Evolutionary conservation across 2,113 vertebrate genomes (phyloP), one percentile per base, ranked within the genome.

Genomic region (Seriola rivoliana): DNA sequence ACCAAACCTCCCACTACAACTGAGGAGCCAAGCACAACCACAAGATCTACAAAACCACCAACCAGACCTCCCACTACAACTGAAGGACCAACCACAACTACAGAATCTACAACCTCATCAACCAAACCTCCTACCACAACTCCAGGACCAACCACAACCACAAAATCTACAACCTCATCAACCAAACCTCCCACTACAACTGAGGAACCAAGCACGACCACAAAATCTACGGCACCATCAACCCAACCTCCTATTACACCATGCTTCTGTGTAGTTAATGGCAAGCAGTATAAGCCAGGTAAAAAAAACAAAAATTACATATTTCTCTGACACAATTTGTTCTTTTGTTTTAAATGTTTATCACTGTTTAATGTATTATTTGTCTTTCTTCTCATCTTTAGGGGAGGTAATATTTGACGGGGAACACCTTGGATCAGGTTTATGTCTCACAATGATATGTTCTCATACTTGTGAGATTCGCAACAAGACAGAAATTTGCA

Each of bases 391-490:
- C 13, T 17, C 6, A 55, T 19, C 17, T 73, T 21, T 13, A 95
- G 93, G 90, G 29, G 71, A 90, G 0, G 6, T 14, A 0, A 95
- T 94, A 74, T 62, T 86, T 32, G 5, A 92, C 36, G 80, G 17
- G 72, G 3, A 65, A 57, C 7, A 84, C 36, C 89, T 93, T 77
- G 94, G 94, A 46, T 87, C 90, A 57, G 89, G 81, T 38, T 6
- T 94, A 32, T 95, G 94, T 84, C 87, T 94, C 12, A 93, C 88
- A 50, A 93, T 93, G 78, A 90, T 48, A 52, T 94, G 94, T 82
- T 93, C 89, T 48, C 38, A 78, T 65, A 80, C 81, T 75, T 94
- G 93, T 82, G 84, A 89, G 74, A 75, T 95, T 58, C 17, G 48
- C 0, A 95, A 93, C 69, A 81, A 17, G 7, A 92, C 93, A 34